phyloP scores from a whole-genome alignment of 1,140 invertebrate species.

The Eulimnadia texana region DNA sequence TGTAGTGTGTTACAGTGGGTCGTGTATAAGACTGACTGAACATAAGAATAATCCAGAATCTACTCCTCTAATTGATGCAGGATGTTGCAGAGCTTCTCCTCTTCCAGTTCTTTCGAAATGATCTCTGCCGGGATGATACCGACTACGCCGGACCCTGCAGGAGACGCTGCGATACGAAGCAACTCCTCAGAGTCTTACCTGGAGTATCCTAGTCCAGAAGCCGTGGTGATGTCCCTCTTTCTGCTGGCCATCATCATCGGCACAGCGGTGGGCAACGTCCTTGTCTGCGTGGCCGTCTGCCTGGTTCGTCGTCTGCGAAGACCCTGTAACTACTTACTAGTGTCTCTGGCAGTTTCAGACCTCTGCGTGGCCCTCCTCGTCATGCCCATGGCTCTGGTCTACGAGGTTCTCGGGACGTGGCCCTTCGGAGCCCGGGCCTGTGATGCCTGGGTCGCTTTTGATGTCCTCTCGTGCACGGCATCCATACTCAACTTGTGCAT shows the following conservation, averaged over 20 bases:
- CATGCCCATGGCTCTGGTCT: slow-evolving; percentile 60
- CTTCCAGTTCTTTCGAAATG: too few species aligned
- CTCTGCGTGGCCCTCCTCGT: slow-evolving; percentile 57
- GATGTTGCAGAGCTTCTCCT: too few species aligned
- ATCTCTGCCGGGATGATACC: too few species aligned
- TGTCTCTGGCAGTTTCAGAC: slow-evolving; percentile 68
- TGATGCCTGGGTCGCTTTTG: slow-evolving; percentile 41
- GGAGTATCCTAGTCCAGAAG: slow-evolving; percentile 26
- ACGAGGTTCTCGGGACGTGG: slow-evolving; percentile 64
- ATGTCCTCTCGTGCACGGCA: slow-evolving; percentile 47
- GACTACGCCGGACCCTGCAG: too few species aligned
- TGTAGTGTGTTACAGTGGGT: too few species aligned
- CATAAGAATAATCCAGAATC: too few species aligned
- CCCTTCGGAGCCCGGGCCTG: slow-evolving; percentile 67
- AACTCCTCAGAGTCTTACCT: background rate
- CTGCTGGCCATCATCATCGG: slow-evolving; percentile 58
- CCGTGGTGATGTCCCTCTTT: slow-evolving; percentile 51
- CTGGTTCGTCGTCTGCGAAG: slow-evolving; percentile 59
- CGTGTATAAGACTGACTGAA: too few species aligned
- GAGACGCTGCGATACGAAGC: too few species aligned
- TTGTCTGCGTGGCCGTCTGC: slow-evolving; percentile 70
- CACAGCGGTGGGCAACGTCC: slow-evolving; percentile 72
- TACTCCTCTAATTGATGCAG: too few species aligned
- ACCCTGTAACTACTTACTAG: slow-evolving; percentile 61
- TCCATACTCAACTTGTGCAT: slow-evolving; percentile 84